Evolutionary conservation across 2,888 invertebrate species (phyloP).

Genomic region (Sarcophaga rosellei): DNA sequence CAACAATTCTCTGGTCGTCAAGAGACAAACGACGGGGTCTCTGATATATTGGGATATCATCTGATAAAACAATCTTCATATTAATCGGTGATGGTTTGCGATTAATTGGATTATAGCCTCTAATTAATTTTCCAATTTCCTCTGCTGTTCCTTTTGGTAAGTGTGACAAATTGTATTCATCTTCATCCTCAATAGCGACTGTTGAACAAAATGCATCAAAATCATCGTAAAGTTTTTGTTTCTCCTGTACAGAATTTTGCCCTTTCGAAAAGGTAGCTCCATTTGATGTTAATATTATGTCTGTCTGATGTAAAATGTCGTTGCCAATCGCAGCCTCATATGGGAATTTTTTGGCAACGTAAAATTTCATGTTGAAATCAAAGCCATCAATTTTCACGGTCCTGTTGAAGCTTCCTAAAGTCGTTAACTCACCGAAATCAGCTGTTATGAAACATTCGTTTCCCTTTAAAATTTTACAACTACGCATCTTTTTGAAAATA

Average conservation of each 20-base stretch:
- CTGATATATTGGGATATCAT: constrained; percentile 1
- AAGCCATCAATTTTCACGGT: background rate
- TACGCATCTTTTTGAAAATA: background rate
- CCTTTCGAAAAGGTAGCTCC: background rate
- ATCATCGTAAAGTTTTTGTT: too few species aligned
- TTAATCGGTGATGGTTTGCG: constrained; percentile 3
- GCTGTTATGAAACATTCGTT: background rate
- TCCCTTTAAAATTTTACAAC: background rate
- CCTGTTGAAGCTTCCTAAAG: background rate
- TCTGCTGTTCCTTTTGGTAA: background rate
- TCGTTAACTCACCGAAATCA: background rate
- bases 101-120: too few species aligned
- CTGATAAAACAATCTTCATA: constrained; percentile 18
- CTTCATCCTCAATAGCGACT: background rate
- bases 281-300: background rate
- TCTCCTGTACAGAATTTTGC: background rate
- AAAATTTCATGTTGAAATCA: constrained; percentile 9
- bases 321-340: constrained; percentile 16
- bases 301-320: constrained; percentile 1
- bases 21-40: background rate
- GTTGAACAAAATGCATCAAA: background rate
- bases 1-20: constrained; percentile 7
- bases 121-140: background rate
- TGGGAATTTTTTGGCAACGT: background rate
- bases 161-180: background rate